Conservation (phyloP, 2,113 vertebrate species). For the Calyptomena viridis region DNA sequence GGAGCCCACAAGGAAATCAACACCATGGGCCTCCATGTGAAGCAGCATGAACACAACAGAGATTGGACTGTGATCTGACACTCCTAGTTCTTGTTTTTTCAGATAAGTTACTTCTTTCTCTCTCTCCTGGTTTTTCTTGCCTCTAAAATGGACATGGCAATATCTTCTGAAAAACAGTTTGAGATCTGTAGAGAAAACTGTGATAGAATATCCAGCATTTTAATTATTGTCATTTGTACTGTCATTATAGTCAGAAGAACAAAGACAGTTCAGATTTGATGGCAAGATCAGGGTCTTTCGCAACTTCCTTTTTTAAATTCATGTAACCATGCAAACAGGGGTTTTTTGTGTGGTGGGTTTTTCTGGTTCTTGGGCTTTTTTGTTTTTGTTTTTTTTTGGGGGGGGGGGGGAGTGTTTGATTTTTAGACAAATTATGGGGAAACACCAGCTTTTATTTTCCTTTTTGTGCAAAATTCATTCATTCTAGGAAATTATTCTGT, state of each 20-base stretch:
- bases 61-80: background rate
- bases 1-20: background rate
- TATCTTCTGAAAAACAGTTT: background rate
- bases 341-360: background rate
- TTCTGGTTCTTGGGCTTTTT: background rate
- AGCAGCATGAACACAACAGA: background rate
- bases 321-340: background rate
- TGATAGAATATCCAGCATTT: background rate
- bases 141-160: background rate
- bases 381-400: background rate
- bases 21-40: background rate
- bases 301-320: background rate
- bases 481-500: background rate
- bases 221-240: background rate
- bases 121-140: background rate
- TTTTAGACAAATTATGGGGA: background rate
- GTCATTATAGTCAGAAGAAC: background rate
- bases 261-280: background rate
- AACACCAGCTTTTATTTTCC: background rate
- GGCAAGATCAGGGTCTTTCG: background rate
- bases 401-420: too few relatives aligned
- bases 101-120: background rate
- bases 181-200: background rate
- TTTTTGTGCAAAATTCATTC: background rate
- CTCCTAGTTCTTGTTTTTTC: background rate